phyloP scores from a whole-genome alignment of 2,797 vertebrate genomes.

The Pseudopleuronectes americanus region DNA sequence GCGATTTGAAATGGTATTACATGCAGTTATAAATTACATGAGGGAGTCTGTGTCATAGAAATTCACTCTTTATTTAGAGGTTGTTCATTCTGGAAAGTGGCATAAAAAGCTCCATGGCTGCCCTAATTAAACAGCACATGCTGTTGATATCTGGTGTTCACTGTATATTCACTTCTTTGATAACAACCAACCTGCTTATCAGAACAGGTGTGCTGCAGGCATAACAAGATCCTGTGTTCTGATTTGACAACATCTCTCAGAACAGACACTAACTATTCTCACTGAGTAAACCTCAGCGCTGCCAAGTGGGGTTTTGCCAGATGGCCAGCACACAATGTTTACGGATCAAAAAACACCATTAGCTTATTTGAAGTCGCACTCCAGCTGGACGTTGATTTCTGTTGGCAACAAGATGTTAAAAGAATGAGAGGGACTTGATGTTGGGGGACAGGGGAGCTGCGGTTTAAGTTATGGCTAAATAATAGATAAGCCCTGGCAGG shows the following conservation, averaged over 20 bases:
- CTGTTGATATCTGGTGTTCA: not conserved
- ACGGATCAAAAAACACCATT: slow-evolving; percentile 67
- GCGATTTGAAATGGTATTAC: not conserved
- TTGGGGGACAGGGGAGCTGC: slow-evolving; percentile 22
- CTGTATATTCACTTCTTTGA: not conserved
- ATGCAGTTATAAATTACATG: too few relatives aligned
- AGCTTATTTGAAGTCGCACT: slow-evolving; percentile 62
- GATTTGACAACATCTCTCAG: slow-evolving; percentile 28
- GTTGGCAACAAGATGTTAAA: slow-evolving; percentile 60
- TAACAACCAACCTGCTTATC: not conserved
- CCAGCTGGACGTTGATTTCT: slow-evolving; percentile 62
- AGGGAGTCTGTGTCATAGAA: too few relatives aligned
- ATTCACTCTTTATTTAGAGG: not conserved
- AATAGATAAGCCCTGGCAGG: slow-evolving; percentile 42
- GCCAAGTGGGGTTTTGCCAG: slow-evolving; percentile 63
- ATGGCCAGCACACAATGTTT: slow-evolving; percentile 62
- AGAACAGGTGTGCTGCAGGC: slow-evolving; percentile 25
- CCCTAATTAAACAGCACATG: not conserved
- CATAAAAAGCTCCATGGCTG: too few relatives aligned
- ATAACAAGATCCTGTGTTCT: slow-evolving; percentile 2
- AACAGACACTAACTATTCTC: slow-evolving; percentile 42
- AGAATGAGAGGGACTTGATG: slow-evolving; percentile 45
- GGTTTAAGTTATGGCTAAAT: slow-evolving; percentile 51
- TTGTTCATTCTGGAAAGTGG: not conserved
- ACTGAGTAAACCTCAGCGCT: slow-evolving; percentile 46